These are phyloP conservation scores for Donacobius atricapilla DNA, from an alignment of 2,113 vertebrate species.

Conservation along the genomic window DNA sequence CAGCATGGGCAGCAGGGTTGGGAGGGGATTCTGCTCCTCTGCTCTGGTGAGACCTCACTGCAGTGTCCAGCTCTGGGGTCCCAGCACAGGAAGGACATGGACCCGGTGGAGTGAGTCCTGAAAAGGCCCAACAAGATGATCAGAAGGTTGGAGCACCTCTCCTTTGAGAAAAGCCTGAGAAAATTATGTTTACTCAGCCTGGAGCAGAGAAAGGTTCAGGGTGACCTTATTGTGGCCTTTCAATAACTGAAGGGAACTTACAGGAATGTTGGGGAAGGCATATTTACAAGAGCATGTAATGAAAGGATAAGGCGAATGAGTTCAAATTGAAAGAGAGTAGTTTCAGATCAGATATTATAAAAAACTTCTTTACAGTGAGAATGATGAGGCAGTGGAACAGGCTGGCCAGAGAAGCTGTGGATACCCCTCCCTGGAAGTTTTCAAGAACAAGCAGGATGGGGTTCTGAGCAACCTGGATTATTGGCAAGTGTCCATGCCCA, in stretches of 20 bases:
- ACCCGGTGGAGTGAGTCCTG: neutral
- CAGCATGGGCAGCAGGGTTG: neutral
- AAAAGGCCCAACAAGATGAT: neutral
- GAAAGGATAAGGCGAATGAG: neutral
- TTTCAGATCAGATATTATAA: neutral
- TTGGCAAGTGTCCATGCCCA: neutral
- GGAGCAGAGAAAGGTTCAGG: neutral
- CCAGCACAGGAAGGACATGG: neutral
- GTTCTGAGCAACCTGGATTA: neutral
- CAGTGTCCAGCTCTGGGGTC: no score
- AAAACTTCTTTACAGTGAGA: neutral
- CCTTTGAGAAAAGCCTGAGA: neutral
- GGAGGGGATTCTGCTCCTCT: neutral
- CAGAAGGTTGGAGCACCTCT: neutral
- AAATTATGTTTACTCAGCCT: neutral
- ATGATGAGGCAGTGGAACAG: rapidly evolving
- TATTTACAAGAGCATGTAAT: neutral
- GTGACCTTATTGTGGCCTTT: neutral
- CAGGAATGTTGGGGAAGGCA: neutral
- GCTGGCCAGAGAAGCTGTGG: neutral
- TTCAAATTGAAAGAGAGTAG: neutral
- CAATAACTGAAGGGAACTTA: neutral
- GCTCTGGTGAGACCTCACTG: neutral
- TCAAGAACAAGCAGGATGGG: neutral
- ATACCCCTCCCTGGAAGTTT: neutral